A percentile compares a stretch with the other conserved stretches of the same genome.
phyloP scores from a whole-genome alignment of 1,140 invertebrate genomes.

The Camponotus floridanus region DNA sequence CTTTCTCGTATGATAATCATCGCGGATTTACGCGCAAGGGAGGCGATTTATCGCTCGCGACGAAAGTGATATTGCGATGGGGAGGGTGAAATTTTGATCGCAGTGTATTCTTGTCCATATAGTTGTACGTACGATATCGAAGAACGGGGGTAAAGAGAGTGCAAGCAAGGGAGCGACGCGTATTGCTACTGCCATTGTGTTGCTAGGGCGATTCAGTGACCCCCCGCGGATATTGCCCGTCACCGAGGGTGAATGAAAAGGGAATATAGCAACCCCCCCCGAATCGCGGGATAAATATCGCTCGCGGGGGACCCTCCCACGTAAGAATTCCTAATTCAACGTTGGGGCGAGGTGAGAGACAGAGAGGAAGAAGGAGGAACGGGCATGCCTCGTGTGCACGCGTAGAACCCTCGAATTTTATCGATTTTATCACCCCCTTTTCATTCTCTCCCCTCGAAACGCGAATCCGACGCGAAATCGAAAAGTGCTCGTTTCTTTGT shows the following conservation, averaged over 20 bases:
- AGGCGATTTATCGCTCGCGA: constrained; percentile 61
- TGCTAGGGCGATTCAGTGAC: constrained; percentile 72
- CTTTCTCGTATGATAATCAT: constrained; percentile 34
- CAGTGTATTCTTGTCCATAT: constrained; percentile 20
- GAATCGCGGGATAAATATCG: constrained; percentile 74
- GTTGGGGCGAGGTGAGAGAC: background rate
- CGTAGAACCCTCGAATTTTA: constrained; percentile 71
- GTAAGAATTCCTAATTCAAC: constrained; percentile 76
- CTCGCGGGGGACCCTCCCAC: constrained; percentile 49
- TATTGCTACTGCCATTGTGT: constrained; percentile 58
- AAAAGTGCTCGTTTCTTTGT: constrained; percentile 24
- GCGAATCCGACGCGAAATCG: constrained; percentile 1
- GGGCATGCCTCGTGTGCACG: constrained; percentile 32
- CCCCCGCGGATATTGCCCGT: constrained; percentile 67
- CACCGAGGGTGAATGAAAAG: constrained; percentile 60
- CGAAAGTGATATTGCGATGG: constrained; percentile 60
- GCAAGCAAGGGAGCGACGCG: background rate
- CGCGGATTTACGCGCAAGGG: constrained; percentile 21
- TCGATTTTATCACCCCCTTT: constrained; percentile 53
- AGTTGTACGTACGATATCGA: constrained; percentile 19
- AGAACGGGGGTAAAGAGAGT: background rate
- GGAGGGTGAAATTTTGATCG: constrained; percentile 64
- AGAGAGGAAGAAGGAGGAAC: background rate
- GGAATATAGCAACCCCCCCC: constrained; percentile 65
- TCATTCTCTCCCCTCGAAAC: background rate